Base-by-base conservation (phyloP, 2,113 vertebrate genomes). In the Burhinus oedicnemus region DNA sequence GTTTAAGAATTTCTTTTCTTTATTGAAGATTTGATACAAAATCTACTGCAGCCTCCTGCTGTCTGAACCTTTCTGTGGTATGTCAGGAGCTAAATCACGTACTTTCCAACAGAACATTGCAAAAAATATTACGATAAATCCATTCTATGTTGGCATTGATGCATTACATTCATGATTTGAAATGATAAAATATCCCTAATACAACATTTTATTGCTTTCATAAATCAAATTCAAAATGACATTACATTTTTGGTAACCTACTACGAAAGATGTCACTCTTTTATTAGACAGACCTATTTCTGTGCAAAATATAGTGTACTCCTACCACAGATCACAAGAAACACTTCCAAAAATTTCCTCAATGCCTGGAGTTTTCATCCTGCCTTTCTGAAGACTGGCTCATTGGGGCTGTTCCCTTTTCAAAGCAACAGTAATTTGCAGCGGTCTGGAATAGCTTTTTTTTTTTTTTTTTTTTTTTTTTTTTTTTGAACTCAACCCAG, bases 161-260 rank as follows among this genome's bases (percentile, higher is more conserved):
- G 18, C 70, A 91, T 96, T 82, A 62, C 77, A 76, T 80, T 84
- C 34, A 47, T 70, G 70, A 91, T 71, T 78, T 44, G 58, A 71
- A 91, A 80, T 79, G 57, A 95, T 93, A 83, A 93, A 92, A 70
- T 85, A 72, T 55, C 66, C 74, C 78, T 87, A 69, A 78, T 74
- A 49, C 52, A 87, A 62, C 42, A 57, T 65, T 87, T 94, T 91
- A 95, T 89, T 89, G 61, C 74, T 82, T 87, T 94, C 78, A 93
- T 96, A 95, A 93, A 95, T 96, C 89, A 91, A 76, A 82, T 76
- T 49, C 54, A 72, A 62, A 78, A 61, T 66, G 54, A 49, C 78
- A 61, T 79, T 66, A 65, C 22, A 32, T 94, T 95, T 80, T 68
- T 81, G 66, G 71, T 88, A 89, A 91, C 47, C 40, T 82, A 38